Percentiles rank a stretch among this genome's conserved stretches.
phyloP scores from a whole-genome alignment of 2,113 vertebrate genomes.

The Macquaria ambigua region DNA sequence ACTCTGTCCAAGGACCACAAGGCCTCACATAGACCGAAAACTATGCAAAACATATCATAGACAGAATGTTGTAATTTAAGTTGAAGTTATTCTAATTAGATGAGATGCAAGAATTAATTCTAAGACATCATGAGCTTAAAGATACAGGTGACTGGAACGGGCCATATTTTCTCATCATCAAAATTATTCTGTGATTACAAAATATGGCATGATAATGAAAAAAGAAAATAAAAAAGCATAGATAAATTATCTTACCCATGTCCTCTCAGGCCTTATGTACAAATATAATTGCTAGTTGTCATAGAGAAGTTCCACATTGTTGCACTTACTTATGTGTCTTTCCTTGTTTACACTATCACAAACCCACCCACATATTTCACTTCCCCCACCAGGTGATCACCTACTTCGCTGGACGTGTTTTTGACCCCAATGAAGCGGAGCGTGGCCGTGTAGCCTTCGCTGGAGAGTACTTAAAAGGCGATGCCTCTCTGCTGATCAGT shows the following conservation, averaged over 20 bases:
- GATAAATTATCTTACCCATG: background rate
- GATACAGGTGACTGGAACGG: too few species aligned
- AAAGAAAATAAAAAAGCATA: too few species aligned
- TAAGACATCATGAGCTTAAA: too few species aligned
- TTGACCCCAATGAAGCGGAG: slow-evolving; percentile 86
- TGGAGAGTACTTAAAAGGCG: slow-evolving; percentile 91
- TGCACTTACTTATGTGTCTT: background rate
- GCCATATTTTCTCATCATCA: too few species aligned
- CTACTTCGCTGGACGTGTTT: slow-evolving; percentile 89
- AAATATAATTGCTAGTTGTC: background rate
- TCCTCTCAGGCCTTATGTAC: background rate
- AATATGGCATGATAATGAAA: too few species aligned
- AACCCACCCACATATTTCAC: background rate
- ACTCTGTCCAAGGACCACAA: too few species aligned
- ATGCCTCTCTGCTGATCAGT: slow-evolving; percentile 91
- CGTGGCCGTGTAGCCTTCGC: slow-evolving; percentile 89
- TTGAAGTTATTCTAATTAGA: too few species aligned
- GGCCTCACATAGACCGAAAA: too few species aligned
- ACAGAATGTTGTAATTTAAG: too few species aligned
- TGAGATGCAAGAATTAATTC: too few species aligned
- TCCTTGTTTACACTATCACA: background rate
- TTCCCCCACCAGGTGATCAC: slow-evolving; percentile 88
- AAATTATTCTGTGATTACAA: too few species aligned
- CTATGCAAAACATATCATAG: too few species aligned
- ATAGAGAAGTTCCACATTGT: background rate